Evolutionary conservation across 2,113 vertebrate genomes (phyloP).

Genomic region (Notechis scutatus): DNA sequence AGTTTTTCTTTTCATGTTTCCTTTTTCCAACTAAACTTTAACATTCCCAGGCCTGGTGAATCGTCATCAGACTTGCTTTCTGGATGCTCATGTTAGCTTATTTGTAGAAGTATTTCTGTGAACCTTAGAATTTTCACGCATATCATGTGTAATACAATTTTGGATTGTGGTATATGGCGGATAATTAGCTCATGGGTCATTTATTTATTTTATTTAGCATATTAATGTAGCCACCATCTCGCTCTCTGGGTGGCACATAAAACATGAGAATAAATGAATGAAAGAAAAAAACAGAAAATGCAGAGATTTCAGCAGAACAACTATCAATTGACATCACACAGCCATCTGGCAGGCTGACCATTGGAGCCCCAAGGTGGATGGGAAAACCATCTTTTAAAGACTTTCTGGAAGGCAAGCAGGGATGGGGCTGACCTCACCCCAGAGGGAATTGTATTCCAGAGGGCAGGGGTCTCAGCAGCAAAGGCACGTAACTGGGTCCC

Average conservation of each 20-base stretch:
- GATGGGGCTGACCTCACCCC: background rate
- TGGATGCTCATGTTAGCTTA: background rate
- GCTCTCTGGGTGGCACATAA: background rate
- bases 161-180: background rate
- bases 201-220: background rate
- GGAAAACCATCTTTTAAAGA: background rate
- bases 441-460: background rate
- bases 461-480: background rate
- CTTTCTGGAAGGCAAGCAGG: background rate
- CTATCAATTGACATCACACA: background rate
- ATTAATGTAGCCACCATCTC: background rate
- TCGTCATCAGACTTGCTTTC: background rate
- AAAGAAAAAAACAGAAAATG: background rate
- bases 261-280: background rate
- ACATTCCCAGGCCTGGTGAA: background rate
- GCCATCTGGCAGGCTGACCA: background rate
- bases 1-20: background rate
- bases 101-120: background rate
- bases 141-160: background rate
- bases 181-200: background rate
- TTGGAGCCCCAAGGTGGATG: background rate
- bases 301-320: background rate
- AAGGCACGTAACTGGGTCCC: background rate
- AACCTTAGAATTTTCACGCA: no score
- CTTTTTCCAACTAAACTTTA: background rate